phyloP scores from a whole-genome alignment of 2,797 vertebrate species.

The Darevskia nairensis region DNA sequence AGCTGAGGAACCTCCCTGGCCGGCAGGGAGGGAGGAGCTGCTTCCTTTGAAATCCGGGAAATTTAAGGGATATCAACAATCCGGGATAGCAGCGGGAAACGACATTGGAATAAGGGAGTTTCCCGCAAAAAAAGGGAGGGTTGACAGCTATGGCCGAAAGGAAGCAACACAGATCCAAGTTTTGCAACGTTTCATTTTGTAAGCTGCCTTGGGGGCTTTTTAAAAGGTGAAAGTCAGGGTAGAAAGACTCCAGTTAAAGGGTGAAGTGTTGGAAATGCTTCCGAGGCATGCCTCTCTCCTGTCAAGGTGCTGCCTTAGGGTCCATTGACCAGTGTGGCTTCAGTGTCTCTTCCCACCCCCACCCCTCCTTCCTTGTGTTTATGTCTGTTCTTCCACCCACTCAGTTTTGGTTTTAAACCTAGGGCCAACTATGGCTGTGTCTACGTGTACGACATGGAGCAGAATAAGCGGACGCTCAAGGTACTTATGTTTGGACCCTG shows the following conservation, averaged over 20 bases:
- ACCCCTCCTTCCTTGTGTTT: not conserved
- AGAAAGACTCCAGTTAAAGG: too few species aligned
- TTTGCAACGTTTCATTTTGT: not conserved
- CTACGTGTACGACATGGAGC: constrained; percentile 91
- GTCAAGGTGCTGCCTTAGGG: not conserved
- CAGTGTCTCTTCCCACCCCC: too few species aligned
- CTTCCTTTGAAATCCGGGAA: too few species aligned
- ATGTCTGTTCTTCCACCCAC: not conserved
- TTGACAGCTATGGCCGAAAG: too few species aligned
- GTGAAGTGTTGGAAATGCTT: not conserved
- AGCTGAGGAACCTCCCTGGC: too few species aligned
- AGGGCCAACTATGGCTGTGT: constrained; percentile 94
- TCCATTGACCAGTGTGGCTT: not conserved
- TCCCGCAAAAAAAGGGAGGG: too few species aligned
- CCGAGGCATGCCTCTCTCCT: not conserved
- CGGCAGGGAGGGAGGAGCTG: too few species aligned
- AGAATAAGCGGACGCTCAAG: constrained; percentile 89
- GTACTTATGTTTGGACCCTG: constrained; percentile 69
- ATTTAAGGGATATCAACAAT: too few species aligned
- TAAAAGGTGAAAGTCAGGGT: not conserved
- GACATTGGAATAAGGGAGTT: too few species aligned
- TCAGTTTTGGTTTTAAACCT: not conserved
- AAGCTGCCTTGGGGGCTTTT: not conserved
- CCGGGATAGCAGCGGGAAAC: too few species aligned
- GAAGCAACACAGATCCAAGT: not conserved